phyloP scores from a whole-genome alignment of 1,140 invertebrate species.

The Bombyx mandarina region DNA sequence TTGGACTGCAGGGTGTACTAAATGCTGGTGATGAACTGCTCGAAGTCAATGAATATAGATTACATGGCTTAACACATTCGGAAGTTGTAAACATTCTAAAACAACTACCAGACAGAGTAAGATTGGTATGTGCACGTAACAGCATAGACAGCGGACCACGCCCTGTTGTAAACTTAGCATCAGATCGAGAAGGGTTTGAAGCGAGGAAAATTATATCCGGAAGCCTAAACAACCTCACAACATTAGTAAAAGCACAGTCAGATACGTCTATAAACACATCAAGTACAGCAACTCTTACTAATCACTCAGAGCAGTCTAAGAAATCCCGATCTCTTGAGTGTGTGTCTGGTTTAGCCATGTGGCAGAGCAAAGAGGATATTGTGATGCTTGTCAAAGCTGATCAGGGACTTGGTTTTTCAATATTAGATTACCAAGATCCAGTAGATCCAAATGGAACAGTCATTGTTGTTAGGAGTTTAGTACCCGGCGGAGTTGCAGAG shows the following conservation, averaged over 20 bases:
- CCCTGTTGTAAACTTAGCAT: constrained; percentile 82
- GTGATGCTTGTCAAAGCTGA: constrained; percentile 91
- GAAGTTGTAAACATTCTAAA: constrained; percentile 92
- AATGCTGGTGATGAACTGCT: constrained; percentile 90
- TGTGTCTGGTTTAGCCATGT: constrained; percentile 91
- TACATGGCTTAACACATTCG: constrained; percentile 89
- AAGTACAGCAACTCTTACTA: constrained; percentile 77
- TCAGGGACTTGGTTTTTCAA: constrained; percentile 93
- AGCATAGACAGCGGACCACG: constrained; percentile 70
- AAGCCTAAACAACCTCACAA: constrained; percentile 79
- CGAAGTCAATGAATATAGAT: constrained; percentile 89
- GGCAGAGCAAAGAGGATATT: constrained; percentile 90
- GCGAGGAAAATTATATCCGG: constrained; percentile 83
- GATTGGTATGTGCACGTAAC: constrained; percentile 83
- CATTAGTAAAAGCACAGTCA: constrained; percentile 89
- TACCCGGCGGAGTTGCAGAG: constrained; percentile 92
- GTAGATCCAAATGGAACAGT: constrained; percentile 90
- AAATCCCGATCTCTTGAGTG: constrained; percentile 94
- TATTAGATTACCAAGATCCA: constrained; percentile 94
- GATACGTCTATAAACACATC: constrained; percentile 87
- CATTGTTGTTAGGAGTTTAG: constrained; percentile 93
- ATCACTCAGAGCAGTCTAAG: constrained; percentile 78
- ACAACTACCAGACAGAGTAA: constrained; percentile 86
- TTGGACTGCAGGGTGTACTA: constrained; percentile 84
- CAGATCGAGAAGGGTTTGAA: constrained; percentile 83